A percentile compares a stretch with the other conserved stretches of the same genome.
Evolutionary conservation across 1,140 invertebrate genomes (phyloP).

Genomic region (Nephila pilipes): DNA sequence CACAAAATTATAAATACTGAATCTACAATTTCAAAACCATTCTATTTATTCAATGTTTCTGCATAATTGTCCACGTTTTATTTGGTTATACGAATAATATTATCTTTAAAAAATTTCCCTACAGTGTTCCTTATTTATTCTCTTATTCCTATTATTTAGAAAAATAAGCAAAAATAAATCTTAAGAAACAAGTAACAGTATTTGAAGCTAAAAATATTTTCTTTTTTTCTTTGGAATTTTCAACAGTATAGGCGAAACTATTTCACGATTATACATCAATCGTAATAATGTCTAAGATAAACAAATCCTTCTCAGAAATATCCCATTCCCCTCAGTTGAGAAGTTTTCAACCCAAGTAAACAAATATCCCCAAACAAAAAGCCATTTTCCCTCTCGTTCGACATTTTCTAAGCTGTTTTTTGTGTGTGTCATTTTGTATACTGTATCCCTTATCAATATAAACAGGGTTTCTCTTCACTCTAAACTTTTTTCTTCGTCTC

Average conservation of each 20-base stretch:
- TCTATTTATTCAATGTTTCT: no score
- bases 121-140: no score
- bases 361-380: not conserved
- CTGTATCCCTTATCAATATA: conserved; percentile 10
- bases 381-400: not conserved
- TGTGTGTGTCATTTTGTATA: no score
- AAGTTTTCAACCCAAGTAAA: not conserved
- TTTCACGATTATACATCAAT: not conserved
- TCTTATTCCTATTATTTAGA: no score
- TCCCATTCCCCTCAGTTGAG: not conserved
- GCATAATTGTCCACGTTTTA: no score
- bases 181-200: not conserved
- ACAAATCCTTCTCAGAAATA: not conserved
- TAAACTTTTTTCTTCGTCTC: not conserved
- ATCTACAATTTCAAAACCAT: no score
- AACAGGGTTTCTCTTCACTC: not conserved
- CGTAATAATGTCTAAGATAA: not conserved
- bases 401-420: not conserved
- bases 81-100: no score
- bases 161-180: no score
- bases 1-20: no score
- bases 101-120: no score
- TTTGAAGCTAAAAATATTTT: not conserved
- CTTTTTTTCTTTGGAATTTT: not conserved
- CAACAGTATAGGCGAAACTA: not conserved